Evolutionary conservation across 2,113 vertebrate species (phyloP), one percentile per base, ranked within the genome.

Genomic region (Caracal caracal): DNA sequence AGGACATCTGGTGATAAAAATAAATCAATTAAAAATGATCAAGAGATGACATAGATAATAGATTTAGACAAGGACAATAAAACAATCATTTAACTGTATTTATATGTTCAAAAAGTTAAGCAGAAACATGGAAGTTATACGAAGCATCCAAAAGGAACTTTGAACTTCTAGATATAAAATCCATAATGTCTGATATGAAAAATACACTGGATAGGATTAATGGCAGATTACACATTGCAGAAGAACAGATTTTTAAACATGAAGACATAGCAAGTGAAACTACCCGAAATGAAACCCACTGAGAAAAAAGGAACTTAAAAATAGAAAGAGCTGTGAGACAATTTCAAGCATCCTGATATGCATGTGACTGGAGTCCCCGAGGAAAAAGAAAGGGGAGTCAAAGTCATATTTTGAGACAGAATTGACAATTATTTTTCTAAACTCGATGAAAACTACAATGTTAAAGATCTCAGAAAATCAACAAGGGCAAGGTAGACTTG

Each of bases 81-180:
- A 65, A 20, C 5, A 47, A 40, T 28, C 66, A 30, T 78, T 68
- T 35, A 59, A 30, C 5, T 68, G 8, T 65, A 65, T 63, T 40
- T 37, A 35, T 30, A 80, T 89, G 33, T 80, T 94, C 51, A 70
- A 87, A 81, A 73, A 81, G n/a, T 95, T 73, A 80, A 65, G 26
- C 37, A 88, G 28, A 66, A 80, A 47, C 30, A 35, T 47, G 35
- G 53, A 47, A n/a, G 56, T 30, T 88, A 92, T 22, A 73, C 9
- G 66, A 47, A 75, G 43, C 7, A 24, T 17, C 19, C 76, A 15
- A 73, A 47, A 10, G 75, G 37, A 85, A 88, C 47, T 56, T 92
- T 88, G 49, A 79, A 88, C 59, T 56, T 92, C 4, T 37, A 59
- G 35, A 75, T 35, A 24, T n/a, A 68, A 75, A 93, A 85, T 49